phyloP scores from a whole-genome alignment of 2,113 vertebrate species.

The Dolichotis patagonum region DNA sequence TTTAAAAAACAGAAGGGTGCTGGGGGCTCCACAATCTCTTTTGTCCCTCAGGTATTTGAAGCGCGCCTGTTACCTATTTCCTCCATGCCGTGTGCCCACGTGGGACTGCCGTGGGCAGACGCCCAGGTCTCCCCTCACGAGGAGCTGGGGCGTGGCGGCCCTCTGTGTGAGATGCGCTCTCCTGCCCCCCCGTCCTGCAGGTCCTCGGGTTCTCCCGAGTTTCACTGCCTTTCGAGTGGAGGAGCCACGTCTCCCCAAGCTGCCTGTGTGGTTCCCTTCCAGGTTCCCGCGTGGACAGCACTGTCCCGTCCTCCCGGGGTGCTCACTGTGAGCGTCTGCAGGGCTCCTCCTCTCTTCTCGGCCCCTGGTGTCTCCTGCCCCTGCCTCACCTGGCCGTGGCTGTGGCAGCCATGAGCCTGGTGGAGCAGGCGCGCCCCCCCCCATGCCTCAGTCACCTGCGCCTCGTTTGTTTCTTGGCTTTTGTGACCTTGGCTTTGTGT shows the following conservation, averaged over 20 bases:
- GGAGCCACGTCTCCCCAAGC: not conserved
- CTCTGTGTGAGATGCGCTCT: not conserved
- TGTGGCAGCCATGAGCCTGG: not conserved
- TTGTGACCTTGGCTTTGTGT: not conserved
- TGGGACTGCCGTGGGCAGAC: not conserved
- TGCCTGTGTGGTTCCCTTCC: not conserved
- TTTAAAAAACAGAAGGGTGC: not conserved
- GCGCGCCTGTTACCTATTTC: not conserved
- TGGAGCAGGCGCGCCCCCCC: too few species aligned
- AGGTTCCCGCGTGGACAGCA: not conserved
- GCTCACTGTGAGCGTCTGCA: too few species aligned
- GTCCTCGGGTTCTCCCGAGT: not conserved
- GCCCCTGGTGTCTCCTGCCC: not conserved
- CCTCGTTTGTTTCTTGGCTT: not conserved
- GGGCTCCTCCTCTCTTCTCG: not conserved
- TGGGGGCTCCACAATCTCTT: accelerated
- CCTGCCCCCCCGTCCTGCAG: not conserved
- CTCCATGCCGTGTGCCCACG: too few species aligned
- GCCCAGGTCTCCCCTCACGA: not conserved
- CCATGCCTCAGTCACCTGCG: accelerated
- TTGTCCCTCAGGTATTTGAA: not conserved
- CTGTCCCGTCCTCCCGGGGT: too few species aligned
- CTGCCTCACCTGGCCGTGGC: not conserved
- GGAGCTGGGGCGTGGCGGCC: not conserved
- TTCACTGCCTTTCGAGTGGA: not conserved